Evolutionary conservation across 2,113 vertebrate species (phyloP).

Genomic region (Lepus timidus): DNA sequence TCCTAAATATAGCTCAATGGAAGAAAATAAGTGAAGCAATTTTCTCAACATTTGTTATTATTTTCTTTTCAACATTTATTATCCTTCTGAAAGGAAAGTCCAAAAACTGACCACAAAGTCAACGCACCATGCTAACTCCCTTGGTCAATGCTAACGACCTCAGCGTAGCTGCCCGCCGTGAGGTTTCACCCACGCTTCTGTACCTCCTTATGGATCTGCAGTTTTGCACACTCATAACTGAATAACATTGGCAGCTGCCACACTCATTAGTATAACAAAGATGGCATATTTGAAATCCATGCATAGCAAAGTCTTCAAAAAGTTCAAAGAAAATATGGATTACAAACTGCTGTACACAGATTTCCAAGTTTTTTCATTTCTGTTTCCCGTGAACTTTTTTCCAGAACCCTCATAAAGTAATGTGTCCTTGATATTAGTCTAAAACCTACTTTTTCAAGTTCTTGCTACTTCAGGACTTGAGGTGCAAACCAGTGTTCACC

Average conservation of each 20-base stretch:
- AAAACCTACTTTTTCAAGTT: not conserved
- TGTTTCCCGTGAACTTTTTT: not conserved
- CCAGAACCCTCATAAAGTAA: not conserved
- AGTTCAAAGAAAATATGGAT: too few species aligned
- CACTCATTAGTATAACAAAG: not conserved
- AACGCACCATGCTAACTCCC: not conserved
- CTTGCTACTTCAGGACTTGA: not conserved
- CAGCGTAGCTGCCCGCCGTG: not conserved
- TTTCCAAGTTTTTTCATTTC: too few species aligned
- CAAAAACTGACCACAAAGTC: not conserved
- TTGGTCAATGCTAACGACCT: rapidly evolving
- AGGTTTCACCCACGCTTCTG: not conserved
- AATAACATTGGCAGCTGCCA: not conserved
- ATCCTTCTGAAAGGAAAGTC: not conserved
- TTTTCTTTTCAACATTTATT: slow-evolving; percentile 27
- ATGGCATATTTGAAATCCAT: not conserved
- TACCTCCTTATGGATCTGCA: not conserved
- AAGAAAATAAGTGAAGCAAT: not conserved
- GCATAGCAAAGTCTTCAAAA: not conserved
- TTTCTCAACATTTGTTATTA: not conserved
- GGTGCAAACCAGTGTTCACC: not conserved
- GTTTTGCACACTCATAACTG: not conserved
- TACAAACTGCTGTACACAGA: too few species aligned
- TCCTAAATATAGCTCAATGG: slow-evolving; percentile 6
- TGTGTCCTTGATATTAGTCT: not conserved